Evolutionary conservation across 2,113 vertebrate genomes (phyloP), one percentile per base, ranked within the genome.

Genomic region (Eulemur rufifrons): DNA sequence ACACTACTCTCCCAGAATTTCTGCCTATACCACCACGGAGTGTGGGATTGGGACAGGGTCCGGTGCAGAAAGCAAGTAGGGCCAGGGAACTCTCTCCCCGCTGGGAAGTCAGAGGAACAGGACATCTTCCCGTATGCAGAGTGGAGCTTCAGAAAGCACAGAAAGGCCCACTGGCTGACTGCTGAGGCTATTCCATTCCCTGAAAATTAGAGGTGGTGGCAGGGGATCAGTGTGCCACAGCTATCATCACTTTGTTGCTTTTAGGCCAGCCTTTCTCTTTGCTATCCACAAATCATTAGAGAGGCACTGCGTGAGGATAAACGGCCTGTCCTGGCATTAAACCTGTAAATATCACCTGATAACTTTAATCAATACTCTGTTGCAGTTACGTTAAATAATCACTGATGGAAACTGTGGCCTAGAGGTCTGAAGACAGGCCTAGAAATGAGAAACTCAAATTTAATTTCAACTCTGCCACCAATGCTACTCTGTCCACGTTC

Each of bases 321-420:
- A 92, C 37, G 84, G 64, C 92, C 66, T 66, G 25, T 96, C 39
- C 52, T 92, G 37, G 69, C 95, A 90, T 92, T 76, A 96, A 95
- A 86, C 54, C 37, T 93, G 74, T 89, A 92, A 96, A 81, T 86
- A 86, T 50, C 64, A 94, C 59, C 76, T 42, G 80, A 82, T 73
- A n/a, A 95, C 74, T 95, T n/a, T 81, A 96, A 92, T 95, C 93
- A 90, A 81, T 92, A 86, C 12, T 69, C 50, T n/a, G 39, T 29
- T 90, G 23, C 63, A 89, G 78, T 59, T 32, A 78, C 14, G n/a
- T 63, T 95, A 90, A 89, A 82, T 56, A 50, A 92, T 87, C 73
- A 87, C 69, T 68, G 59, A 76, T 69, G 80, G 69, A 92, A 85
- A 94, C 42, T 56, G 23, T 81, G 88, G 81, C 69, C 80, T 64